A percentile compares a stretch with the other conserved stretches of the same genome.
Evolutionary conservation across 30 jellyfish, hydroid and myxozoan species (phyloP).

Genomic region (Sanderia malayensis): DNA sequence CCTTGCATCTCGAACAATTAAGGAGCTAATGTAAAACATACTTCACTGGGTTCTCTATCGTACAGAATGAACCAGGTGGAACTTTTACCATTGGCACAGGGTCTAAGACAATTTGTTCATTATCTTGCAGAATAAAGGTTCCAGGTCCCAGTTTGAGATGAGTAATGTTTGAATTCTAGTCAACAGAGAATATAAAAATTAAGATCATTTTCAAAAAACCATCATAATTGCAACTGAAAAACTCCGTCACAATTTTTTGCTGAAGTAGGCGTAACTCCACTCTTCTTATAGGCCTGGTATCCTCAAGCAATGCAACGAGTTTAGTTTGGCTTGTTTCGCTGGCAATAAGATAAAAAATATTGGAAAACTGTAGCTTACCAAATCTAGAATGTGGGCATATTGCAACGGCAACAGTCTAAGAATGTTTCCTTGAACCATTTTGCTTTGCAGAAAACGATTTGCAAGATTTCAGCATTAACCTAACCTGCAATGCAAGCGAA

Average conservation of each 20-base stretch:
- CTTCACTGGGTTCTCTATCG: conserved; percentile 82
- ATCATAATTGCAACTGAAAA: no score
- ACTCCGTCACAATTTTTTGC: background rate
- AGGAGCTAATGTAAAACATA: no score
- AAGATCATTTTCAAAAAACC: no score
- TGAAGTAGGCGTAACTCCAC: background rate
- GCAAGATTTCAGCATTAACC: no score
- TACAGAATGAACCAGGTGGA: conserved; percentile 96
- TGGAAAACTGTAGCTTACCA: conserved; percentile 54
- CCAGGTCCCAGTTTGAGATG: conserved; percentile 84
- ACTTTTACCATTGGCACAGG: conserved; percentile 88
- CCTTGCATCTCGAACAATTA: no score
- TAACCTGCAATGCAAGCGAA: no score
- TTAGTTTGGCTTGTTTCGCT: background rate
- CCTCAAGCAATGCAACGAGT: background rate
- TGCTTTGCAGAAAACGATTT: no score
- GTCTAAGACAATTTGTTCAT: conserved; percentile 69
- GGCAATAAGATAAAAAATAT: background rate
- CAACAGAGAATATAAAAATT: background rate
- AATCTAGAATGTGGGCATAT: conserved; percentile 83
- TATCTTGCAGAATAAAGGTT: conserved; percentile 80
- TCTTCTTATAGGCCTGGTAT: background rate
- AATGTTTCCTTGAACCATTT: conserved; percentile 21
- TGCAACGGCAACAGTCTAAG: conserved; percentile 83
- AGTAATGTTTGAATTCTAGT: conserved; percentile 83